Evolutionary conservation across 2,113 vertebrate genomes (phyloP), one percentile per base, ranked within the genome.

Genomic region (Opisthocomus hoazin): DNA sequence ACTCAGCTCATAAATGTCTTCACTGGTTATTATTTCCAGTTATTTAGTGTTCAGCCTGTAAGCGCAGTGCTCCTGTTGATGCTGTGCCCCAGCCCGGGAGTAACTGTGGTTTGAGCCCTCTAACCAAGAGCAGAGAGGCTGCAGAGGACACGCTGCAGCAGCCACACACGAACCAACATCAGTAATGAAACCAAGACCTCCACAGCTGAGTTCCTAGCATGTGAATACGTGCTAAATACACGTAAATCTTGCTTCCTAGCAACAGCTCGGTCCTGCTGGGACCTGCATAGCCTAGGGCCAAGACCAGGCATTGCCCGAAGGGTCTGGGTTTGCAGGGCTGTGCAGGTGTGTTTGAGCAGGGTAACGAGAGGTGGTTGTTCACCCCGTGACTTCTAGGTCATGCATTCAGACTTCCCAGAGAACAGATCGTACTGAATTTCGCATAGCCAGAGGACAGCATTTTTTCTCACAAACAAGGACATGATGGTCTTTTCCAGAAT

Each of bases 121-220:
- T 12, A 6, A 23, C 15, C 76, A 29, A 80, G 80, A 6, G 7
- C 68, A 5, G 69, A 51, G 77, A 60, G 34, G 68, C 69, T 36
- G 61, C 51, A 26, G 66, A 68, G 64, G 74, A 57, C 0, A 1
- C 0, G 0, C 54, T 30, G 56, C 48, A 34, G 60, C 54, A 54
- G 68, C 69, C 61, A 10, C 56, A 9, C 0, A 1, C 1, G 7
- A 79, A 22, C n/a, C 54, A 21, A 3, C 0, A 0, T 6, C 74
- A 30, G 18, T 2, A 17, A 34, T 2, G 37, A 77, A 78, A n/a
- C 41, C 73, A 16, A 92, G 36, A 36, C 74, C 36, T 71, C 43
- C 20, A 10, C 36, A n/a, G 56, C 53, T 27, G 53, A 48, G 18
- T 1, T 54, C 20, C 30, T 56, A n/a, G n/a, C n/a, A n/a, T n/a